Base-by-base conservation (phyloP, 2,888 invertebrate genomes). In the Leptogaster cylindrica region DNA sequence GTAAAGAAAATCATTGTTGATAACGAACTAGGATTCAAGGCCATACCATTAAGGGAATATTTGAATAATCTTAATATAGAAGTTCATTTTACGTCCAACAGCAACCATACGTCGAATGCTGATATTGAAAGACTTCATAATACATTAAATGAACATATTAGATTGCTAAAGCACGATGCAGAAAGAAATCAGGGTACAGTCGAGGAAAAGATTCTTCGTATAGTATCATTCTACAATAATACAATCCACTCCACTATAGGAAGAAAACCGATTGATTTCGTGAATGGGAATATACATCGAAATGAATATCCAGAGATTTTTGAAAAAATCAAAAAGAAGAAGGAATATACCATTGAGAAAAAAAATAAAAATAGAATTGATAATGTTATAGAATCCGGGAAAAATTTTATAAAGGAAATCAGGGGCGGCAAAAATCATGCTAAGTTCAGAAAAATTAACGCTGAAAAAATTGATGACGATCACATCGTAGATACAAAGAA, bases 341-440 rank as follows among this genome's bases (percentile, higher is more conserved):
- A 65, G n/a, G 2, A 33, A 39, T 31, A 48, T n/a, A 16, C 39
- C 2, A 65, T 50, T 10, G 23, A 51, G 6, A 51, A 46, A 28
- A 3, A 2, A 27, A 50, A 50, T 10, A 23, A 50, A 25, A 25
- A 50, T 25, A 52, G 51, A 52, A 12, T 31, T 16, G 5, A 65
- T 6, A 20, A 20, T 14, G 25, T 14, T n/a, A 61, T 61, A n/a
- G 41, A 64, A 48, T 8, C 18, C 25, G 64, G 64, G 14, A 20
- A 39, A 23, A 64, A 64, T 20, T 63, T 63, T 23, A 63, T 63
- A n/a, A 63, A 63, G 41, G 63, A 63, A 46, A 12, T 46, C n/a
- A 7, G 63, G 12, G 63, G 63, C 8, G 63, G 63, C 25, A 63
- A 63, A 25, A 63, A 63, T 46, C 44, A 63, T 48, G 6, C 64